Conservation (phyloP, 2,797 vertebrate genomes). For the Pogoniulus pusillus region DNA sequence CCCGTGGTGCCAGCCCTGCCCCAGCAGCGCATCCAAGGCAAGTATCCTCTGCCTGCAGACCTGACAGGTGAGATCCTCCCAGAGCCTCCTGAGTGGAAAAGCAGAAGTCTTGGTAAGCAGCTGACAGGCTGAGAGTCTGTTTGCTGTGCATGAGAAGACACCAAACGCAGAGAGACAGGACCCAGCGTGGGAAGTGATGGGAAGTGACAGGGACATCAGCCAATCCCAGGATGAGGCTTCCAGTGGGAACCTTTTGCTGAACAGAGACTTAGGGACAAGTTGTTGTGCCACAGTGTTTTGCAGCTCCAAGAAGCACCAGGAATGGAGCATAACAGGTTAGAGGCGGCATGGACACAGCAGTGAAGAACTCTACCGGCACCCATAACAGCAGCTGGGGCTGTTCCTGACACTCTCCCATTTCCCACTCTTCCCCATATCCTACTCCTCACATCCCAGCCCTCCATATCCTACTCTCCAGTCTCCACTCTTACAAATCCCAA, state of each 20-base stretch:
- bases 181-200: accelerated
- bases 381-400: background rate
- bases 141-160: background rate
- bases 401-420: background rate
- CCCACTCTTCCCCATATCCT: too few species aligned
- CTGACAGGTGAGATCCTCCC: background rate
- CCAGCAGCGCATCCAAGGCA: background rate
- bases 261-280: accelerated
- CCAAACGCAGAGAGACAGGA: accelerated
- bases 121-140: background rate
- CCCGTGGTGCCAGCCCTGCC: accelerated
- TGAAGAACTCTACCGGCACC: background rate
- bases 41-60: background rate
- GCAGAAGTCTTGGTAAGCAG: background rate
- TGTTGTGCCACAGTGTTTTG: background rate
- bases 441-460: too few species aligned
- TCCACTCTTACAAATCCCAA: background rate
- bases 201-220: background rate
- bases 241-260: background rate
- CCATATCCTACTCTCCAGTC: background rate
- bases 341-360: background rate
- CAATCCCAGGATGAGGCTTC: accelerated
- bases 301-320: background rate
- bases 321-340: background rate
- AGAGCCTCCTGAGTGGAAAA: background rate